A percentile compares a stretch with the other conserved stretches of the same genome.
These are phyloP conservation scores for Arothron firmamentum DNA, from an alignment of 2,113 vertebrate genomes.

Conservation along the genomic window DNA sequence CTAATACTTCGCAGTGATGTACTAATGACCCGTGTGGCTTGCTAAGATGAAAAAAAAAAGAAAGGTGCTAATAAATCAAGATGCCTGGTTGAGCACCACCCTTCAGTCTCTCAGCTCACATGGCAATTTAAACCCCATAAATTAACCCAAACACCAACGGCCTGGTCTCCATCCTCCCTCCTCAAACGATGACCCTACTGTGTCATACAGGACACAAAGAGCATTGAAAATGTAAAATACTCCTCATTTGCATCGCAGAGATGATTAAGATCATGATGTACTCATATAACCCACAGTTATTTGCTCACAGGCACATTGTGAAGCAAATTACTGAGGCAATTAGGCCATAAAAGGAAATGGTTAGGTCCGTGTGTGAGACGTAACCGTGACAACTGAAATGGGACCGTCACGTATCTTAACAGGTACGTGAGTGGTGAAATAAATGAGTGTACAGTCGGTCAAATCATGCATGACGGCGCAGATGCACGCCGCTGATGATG, in stretches of 20 bases:
- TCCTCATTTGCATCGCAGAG: too few relatives aligned
- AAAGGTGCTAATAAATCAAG: constrained; percentile 10
- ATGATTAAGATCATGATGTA: constrained; percentile 5
- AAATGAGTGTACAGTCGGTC: not conserved
- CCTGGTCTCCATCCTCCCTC: constrained; percentile 2
- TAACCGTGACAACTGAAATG: constrained; percentile 52
- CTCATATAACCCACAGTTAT: not conserved
- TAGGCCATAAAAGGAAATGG: constrained; percentile 18
- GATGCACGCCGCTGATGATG: not conserved
- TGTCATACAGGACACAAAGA: too few relatives aligned
- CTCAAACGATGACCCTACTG: not conserved
- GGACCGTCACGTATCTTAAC: constrained; percentile 21
- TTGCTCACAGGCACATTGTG: not conserved
- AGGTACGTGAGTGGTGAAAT: not conserved
- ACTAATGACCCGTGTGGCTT: constrained; percentile 10
- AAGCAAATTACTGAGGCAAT: constrained; percentile 17
- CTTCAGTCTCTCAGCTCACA: not conserved
- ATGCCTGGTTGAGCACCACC: not conserved
- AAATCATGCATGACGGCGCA: not conserved
- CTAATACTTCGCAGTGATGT: constrained; percentile 5
- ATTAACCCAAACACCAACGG: constrained; percentile 1
- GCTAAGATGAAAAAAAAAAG: constrained; percentile 3
- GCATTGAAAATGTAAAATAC: too few relatives aligned
- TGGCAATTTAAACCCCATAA: constrained; percentile 9
- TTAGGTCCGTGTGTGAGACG: constrained; percentile 23